Percentiles rank a stretch among this genome's conserved stretches.
Conservation (phyloP, 2,888 invertebrate species). For the Tinea pellionella region DNA sequence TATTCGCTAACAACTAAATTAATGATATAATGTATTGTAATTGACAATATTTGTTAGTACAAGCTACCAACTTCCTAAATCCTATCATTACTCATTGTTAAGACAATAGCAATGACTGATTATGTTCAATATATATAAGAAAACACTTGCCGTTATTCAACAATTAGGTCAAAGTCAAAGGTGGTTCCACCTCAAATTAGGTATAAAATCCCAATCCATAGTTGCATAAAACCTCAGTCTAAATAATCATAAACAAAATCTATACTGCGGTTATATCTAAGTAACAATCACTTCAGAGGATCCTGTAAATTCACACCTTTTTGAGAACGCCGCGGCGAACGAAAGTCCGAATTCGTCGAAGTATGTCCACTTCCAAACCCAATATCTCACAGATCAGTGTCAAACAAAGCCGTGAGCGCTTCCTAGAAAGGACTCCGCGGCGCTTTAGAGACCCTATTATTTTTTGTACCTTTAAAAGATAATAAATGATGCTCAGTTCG, state of each 20-base stretch:
- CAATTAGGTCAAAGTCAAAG: too few species aligned
- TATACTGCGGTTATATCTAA: background rate
- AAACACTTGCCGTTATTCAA: too few species aligned
- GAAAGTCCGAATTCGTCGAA: conserved; percentile 43
- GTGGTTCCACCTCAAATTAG: background rate
- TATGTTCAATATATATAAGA: background rate
- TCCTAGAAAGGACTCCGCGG: conserved; percentile 64
- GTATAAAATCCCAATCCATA: background rate
- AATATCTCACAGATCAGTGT: conserved; percentile 61
- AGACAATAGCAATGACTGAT: background rate
- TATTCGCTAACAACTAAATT: background rate
- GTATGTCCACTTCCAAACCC: conserved; percentile 24
- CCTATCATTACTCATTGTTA: background rate
- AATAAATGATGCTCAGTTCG: conserved; percentile 64
- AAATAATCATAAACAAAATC: background rate
- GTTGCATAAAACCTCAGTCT: background rate
- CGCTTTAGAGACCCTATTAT: conserved; percentile 56
- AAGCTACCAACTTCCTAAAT: background rate
- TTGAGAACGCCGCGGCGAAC: conserved; percentile 31
- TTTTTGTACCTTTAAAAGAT: conserved; percentile 62
- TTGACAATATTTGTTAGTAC: background rate
- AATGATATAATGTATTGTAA: background rate
- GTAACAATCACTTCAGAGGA: conserved; percentile 23
- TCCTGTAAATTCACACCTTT: conserved; percentile 52
- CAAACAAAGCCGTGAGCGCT: conserved; percentile 58